Conservation (phyloP, 2,113 vertebrate genomes). For the Thryonomys swinderianus region DNA sequence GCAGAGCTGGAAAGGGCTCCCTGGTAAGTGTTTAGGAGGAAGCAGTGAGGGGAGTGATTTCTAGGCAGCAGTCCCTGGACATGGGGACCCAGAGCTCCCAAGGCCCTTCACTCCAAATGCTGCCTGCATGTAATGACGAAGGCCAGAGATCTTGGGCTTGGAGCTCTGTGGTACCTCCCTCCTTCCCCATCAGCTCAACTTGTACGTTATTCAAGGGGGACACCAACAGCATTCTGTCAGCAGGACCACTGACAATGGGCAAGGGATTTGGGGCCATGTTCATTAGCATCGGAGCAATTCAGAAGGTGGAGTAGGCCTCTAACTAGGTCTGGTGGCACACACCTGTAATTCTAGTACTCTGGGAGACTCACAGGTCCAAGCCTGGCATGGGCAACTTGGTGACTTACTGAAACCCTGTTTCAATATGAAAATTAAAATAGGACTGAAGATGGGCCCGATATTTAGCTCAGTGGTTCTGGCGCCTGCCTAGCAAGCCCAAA, state of each 20-base stretch:
- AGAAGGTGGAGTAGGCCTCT: neutral
- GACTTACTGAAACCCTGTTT: neutral
- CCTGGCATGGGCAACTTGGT: neutral
- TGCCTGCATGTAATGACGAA: fast-evolving
- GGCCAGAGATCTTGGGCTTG: neutral
- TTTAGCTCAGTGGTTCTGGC: no score
- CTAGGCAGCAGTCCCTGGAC: neutral
- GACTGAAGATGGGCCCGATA: no score
- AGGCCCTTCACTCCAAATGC: neutral
- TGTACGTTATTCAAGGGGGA: neutral
- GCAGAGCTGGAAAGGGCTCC: neutral
- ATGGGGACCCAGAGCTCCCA: neutral
- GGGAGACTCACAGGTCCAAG: neutral
- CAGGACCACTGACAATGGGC: neutral
- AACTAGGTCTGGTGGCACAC: neutral
- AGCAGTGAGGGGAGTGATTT: neutral
- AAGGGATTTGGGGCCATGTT: neutral
- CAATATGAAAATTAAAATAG: neutral
- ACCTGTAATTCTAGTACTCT: neutral
- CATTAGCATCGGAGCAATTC: neutral
- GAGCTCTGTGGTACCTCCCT: neutral
- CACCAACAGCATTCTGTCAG: neutral
- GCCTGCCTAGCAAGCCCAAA: no score
- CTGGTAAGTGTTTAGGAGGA: neutral
- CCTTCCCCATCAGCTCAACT: neutral